Evolutionary conservation across 2,797 vertebrate genomes (phyloP), one percentile per base, ranked within the genome.

Genomic region (Liparis tanakae): DNA sequence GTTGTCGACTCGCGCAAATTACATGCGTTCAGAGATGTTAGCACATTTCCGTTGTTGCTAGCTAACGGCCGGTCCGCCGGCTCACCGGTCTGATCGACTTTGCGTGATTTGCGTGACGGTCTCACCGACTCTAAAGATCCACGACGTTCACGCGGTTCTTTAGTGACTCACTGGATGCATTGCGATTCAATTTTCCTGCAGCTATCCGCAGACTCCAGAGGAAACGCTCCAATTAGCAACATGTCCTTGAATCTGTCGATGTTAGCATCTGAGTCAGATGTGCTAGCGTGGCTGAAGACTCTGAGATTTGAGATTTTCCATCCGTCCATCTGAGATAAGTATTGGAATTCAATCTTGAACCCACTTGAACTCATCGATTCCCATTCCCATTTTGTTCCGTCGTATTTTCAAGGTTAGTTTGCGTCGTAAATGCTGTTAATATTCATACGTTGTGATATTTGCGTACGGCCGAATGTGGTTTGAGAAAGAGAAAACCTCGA

Each of bases 1-100:
- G 79, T 72, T 85, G 72, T 85, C 80, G 76, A 82, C 76, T 82
- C 50, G 22, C 72, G 70, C 55, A 68, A 54, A 67, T 81, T 34
- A 74, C 67, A 74, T 22, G 65, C 70, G 67, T 76, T 71, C 67
- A 65, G 78, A 82, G 70, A 71, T 75, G 72, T 12, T 12, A n/a
- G 20, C 15, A 57, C 12, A 22, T 39, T 3, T 0, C 7, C 25
- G 9, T 13, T 20, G 14, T 41, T 0, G 6, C 0, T 0, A 22
- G 17, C 10, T 5, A 12, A 6, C 20, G 56, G 12, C 20, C 0
- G 9, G n/a, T 57, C 12, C 37, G 8, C 20, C 1, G 2, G 10
- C 17, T 25, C 48, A 37, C 2, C 10, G 30, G 6, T 56, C 33
- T 57, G 22, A 15, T 39, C 18, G 30, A 53, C 18, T 0, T 20